phyloP scores from a whole-genome alignment of 2,888 invertebrate genomes.

The Enoplolaimus lenunculus region DNA sequence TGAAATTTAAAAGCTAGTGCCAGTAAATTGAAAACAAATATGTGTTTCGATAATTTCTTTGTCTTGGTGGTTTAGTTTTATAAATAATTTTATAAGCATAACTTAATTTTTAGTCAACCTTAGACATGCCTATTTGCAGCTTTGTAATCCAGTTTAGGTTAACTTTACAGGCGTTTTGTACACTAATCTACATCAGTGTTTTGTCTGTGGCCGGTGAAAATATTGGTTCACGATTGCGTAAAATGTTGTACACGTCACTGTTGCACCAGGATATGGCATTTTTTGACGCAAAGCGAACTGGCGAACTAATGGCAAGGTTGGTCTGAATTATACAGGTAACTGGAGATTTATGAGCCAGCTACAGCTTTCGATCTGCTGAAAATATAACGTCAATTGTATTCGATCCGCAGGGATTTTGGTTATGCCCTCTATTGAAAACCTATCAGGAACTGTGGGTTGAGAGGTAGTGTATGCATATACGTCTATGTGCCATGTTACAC shows the following conservation, averaged over 20 bases:
- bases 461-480: no score
- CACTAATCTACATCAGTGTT: conserved; percentile 73
- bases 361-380: no score
- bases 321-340: neutral
- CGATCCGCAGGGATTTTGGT: no score
- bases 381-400: no score
- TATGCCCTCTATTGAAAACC: no score
- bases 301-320: conserved; percentile 71
- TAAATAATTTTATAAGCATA: no score
- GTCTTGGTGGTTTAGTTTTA: neutral
- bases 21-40: neutral
- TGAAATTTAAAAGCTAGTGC: no score
- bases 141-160: neutral
- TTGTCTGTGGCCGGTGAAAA: conserved; percentile 74
- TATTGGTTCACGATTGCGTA: conserved; percentile 64
- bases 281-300: conserved; percentile 75
- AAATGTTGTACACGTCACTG: conserved; percentile 65
- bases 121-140: no score
- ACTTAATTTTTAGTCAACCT: no score
- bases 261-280: conserved; percentile 64
- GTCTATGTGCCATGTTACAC: no score
- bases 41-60: neutral
- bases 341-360: no score
- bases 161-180: conserved; percentile 59
- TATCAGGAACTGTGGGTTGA: no score